A percentile compares a stretch with the other conserved stretches of the same genome.
Evolutionary conservation across 2,888 invertebrate genomes (phyloP).

Genomic region (Pseudococcus jackbeardsleyi): DNA sequence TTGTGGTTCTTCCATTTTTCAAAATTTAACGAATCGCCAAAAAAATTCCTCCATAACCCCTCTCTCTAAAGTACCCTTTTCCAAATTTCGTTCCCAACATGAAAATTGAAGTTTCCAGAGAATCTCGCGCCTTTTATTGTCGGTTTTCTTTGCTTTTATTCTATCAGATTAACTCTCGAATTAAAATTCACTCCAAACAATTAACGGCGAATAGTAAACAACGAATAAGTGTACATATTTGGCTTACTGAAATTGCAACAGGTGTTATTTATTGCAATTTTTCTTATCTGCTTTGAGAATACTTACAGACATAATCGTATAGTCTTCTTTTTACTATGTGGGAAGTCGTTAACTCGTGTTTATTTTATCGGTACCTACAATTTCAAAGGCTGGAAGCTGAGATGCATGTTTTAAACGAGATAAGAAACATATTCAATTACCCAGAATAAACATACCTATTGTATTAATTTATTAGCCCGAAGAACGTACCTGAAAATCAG

Average conservation of each 20-base stretch:
- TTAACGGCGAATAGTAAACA: no score
- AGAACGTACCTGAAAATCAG: not conserved
- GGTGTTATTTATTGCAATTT: not conserved
- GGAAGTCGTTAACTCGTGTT: constrained; percentile 7
- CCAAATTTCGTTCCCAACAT: no score
- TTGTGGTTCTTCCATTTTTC: no score
- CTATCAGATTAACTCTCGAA: no score
- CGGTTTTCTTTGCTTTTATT: no score
- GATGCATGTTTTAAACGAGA: constrained; percentile 9
- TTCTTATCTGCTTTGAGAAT: not conserved
- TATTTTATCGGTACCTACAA: not conserved
- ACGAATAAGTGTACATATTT: not conserved
- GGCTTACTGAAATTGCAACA: not conserved
- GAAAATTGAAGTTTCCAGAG: no score
- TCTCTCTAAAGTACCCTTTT: no score
- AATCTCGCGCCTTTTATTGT: no score
- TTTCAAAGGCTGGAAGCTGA: not conserved
- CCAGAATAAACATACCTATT: not conserved
- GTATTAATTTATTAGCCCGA: not conserved
- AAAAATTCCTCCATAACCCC: no score
- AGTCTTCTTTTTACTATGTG: not conserved
- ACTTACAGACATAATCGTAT: not conserved
- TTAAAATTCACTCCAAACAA: no score
- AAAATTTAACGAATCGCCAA: no score
- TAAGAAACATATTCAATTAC: constrained; percentile 22